These are phyloP conservation scores for Galagoides demidoff DNA, from an alignment of 2,797 vertebrate species.

Conservation along the genomic window DNA sequence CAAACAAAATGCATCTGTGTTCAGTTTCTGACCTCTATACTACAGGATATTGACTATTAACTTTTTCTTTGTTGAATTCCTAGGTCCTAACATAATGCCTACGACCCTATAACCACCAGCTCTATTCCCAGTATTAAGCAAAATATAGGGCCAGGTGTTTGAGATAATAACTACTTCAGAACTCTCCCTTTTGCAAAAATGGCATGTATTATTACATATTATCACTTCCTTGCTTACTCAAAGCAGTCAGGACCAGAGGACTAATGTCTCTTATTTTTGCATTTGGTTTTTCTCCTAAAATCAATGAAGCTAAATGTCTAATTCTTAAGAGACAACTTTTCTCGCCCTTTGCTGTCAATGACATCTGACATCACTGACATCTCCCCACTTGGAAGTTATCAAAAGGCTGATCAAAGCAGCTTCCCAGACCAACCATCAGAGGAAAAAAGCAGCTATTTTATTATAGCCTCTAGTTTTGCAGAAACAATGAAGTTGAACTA, in stretches of 20 bases:
- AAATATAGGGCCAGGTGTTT: not conserved
- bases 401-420: not conserved
- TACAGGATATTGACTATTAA: not conserved
- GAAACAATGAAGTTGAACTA: not conserved
- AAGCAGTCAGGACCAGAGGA: not conserved
- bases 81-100: not conserved
- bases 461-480: not conserved
- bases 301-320: conserved; percentile 18
- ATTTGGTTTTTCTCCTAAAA: not conserved
- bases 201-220: not conserved
- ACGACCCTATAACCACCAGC: not conserved
- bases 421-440: not conserved
- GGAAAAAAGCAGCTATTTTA: not conserved
- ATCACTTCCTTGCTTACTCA: not conserved
- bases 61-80: conserved; percentile 26
- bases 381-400: not conserved
- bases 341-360: not conserved
- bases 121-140: not conserved
- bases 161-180: not conserved
- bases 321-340: conserved; percentile 7
- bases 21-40: conserved; percentile 37
- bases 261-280: not conserved
- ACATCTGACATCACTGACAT: not conserved
- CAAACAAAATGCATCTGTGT: conserved; percentile 4
- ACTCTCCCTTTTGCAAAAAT: conserved; percentile 9